Evolutionary conservation across 2,888 invertebrate genomes (phyloP).

Genomic region (Hydraecia micacea): DNA sequence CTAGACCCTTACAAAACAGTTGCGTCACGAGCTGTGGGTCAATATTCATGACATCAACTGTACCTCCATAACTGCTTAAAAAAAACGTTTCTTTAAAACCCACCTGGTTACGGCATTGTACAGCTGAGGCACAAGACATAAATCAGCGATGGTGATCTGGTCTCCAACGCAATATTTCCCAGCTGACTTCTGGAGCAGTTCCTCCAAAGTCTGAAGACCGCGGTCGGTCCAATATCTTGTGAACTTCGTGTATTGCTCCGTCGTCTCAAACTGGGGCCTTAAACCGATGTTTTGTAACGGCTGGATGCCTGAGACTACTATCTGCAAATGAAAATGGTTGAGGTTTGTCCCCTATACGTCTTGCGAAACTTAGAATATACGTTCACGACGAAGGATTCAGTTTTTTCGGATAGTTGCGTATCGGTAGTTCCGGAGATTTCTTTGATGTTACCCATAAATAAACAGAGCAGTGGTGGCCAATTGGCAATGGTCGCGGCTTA

Average conservation of each 20-base stretch:
- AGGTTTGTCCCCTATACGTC: neutral
- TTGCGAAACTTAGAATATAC: neutral
- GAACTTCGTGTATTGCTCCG: constrained; percentile 86
- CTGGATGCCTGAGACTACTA: constrained; percentile 92
- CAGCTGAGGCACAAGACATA: constrained; percentile 92
- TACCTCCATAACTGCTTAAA: neutral
- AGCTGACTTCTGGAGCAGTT: constrained; percentile 82
- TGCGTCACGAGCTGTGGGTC: too few species aligned
- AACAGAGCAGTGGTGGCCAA: too few species aligned
- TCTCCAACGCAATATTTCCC: constrained; percentile 91
- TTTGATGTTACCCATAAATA: too few species aligned
- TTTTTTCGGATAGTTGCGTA: neutral
- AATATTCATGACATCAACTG: neutral
- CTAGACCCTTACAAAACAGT: neutral
- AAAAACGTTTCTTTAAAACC: neutral
- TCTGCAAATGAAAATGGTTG: constrained; percentile 76
- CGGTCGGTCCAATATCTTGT: constrained; percentile 87
- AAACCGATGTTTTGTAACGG: constrained; percentile 92
- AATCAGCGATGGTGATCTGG: constrained; percentile 91
- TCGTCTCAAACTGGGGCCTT: constrained; percentile 79
- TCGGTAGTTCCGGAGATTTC: neutral
- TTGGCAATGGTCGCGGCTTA: too few species aligned
- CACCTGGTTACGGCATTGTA: constrained; percentile 90
- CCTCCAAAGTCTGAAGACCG: constrained; percentile 91
- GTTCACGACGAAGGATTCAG: neutral